Conservation (phyloP, 2,113 vertebrate species). For the Emydocephalus ijimae region DNA sequence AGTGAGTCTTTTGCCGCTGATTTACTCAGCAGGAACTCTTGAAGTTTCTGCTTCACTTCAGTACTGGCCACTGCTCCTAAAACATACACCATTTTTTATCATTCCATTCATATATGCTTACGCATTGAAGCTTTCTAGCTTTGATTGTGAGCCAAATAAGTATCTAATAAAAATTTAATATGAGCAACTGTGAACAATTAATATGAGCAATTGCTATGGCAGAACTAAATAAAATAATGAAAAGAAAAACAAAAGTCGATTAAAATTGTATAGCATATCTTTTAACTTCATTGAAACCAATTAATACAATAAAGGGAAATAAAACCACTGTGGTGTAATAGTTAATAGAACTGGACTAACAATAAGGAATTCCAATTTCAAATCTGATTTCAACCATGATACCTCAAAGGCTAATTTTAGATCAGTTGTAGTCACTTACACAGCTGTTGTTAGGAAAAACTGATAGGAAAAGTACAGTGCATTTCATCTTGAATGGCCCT, state of each 20-base stretch:
- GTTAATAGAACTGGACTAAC: background rate
- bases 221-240: background rate
- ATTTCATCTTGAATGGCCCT: background rate
- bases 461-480: background rate
- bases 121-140: background rate
- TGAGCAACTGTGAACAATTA: background rate
- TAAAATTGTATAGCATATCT: background rate
- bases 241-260: background rate
- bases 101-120: background rate
- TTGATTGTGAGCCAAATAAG: background rate
- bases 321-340: background rate
- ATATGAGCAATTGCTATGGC: background rate
- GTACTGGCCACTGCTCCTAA: conserved; percentile 96
- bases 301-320: background rate
- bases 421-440: background rate
- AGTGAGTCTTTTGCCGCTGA: conserved; percentile 88
- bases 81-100: conserved; percentile 48
- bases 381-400: background rate
- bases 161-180: background rate
- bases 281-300: background rate
- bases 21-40: conserved; percentile 98
- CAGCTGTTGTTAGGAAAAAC: background rate
- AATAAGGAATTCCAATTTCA: background rate
- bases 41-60: conserved; percentile 98
- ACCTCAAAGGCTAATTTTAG: background rate